Conservation (phyloP, 2,797 vertebrate genomes). For the Otolemur crassicaudatus region DNA sequence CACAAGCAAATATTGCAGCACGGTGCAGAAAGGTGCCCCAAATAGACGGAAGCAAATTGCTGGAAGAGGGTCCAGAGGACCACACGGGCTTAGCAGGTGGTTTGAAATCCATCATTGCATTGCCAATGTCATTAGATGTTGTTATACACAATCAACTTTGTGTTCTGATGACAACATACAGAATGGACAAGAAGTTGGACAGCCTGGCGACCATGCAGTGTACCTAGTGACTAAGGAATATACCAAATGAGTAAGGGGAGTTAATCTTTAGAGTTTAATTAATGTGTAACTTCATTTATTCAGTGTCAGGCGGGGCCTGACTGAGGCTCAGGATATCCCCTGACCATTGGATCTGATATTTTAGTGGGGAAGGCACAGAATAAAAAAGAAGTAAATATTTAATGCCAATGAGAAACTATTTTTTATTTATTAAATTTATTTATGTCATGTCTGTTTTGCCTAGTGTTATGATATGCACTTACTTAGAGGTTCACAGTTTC, state of each 20-base stretch:
- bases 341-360: not conserved
- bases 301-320: not conserved
- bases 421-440: not conserved
- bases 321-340: not conserved
- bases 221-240: not conserved
- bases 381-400: not conserved
- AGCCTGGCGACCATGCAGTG: not conserved
- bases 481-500: not conserved
- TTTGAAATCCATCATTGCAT: not conserved
- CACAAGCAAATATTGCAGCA: not conserved
- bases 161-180: not conserved
- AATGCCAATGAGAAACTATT: not conserved
- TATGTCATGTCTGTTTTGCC: not conserved
- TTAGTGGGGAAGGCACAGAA: not conserved
- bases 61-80: not conserved
- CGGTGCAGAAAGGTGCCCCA: not conserved
- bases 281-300: not conserved
- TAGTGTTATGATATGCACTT: not conserved
- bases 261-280: not conserved
- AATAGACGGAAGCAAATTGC: not conserved
- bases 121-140: not conserved
- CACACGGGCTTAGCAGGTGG: not conserved
- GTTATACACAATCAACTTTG: not conserved
- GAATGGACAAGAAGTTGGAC: not conserved
- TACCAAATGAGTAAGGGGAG: not conserved